A percentile compares a stretch with the other conserved stretches of the same genome.
These are phyloP conservation scores for Triplophysa rosa DNA, from an alignment of 2,113 vertebrate genomes.

Conservation along the genomic window DNA sequence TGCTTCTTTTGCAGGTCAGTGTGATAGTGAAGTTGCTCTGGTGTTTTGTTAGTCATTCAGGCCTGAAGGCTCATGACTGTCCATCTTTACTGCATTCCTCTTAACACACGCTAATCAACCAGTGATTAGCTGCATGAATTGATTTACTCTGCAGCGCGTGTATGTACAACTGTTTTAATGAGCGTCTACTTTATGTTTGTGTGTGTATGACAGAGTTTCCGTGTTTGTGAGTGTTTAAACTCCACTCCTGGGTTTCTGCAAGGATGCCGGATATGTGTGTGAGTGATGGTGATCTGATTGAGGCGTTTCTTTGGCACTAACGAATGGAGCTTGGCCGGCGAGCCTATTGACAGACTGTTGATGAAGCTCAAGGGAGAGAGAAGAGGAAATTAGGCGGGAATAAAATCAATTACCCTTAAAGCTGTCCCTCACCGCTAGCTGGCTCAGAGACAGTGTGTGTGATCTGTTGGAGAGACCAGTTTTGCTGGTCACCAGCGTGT, in stretches of 20 bases:
- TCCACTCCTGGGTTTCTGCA: slow-evolving; percentile 10
- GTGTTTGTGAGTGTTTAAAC: slow-evolving; percentile 35
- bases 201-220: slow-evolving; percentile 45
- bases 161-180: slow-evolving; percentile 15
- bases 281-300: slow-evolving; percentile 78
- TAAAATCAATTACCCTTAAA: slow-evolving; percentile 77
- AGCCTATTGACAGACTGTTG: slow-evolving; percentile 77
- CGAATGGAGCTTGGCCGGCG: slow-evolving; percentile 63
- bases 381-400: slow-evolving; percentile 71
- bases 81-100: slow-evolving; percentile 14
- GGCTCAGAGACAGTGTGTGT: slow-evolving; percentile 46
- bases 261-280: slow-evolving; percentile 34
- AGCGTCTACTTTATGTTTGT: slow-evolving; percentile 23
- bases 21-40: slow-evolving; percentile 8
- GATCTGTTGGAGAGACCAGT: neutral
- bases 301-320: slow-evolving; percentile 74
- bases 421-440: slow-evolving; percentile 66
- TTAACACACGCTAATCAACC: slow-evolving; percentile 29
- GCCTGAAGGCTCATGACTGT: slow-evolving; percentile 23
- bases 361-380: slow-evolving; percentile 68
- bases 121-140: slow-evolving; percentile 35
- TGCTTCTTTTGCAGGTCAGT: neutral
- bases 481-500: too few relatives aligned
- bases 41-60: neutral
- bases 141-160: slow-evolving; percentile 27